Evolutionary conservation across 2,113 vertebrate species (phyloP).

Genomic region (Perognathus longimembris): DNA sequence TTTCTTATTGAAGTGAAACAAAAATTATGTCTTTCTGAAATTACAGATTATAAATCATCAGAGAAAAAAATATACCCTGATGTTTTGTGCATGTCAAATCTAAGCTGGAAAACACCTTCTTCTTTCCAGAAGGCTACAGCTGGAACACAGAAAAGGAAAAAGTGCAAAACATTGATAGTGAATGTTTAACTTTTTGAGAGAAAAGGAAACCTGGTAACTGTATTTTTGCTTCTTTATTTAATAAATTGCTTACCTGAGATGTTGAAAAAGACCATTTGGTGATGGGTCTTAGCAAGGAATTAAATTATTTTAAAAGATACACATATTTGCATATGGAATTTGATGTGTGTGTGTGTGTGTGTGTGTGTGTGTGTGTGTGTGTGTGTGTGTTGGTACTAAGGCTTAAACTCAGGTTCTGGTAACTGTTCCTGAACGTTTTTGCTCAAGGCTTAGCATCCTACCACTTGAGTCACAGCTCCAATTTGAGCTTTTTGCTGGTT

Average conservation of each 20-base stretch:
- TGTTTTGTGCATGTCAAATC: constrained; percentile 36
- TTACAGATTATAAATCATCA: constrained; percentile 46
- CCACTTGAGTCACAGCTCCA: too few relatives aligned
- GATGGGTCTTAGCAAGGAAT: constrained; percentile 31
- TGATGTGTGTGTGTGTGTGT: too few relatives aligned
- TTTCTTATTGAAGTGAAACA: constrained; percentile 64
- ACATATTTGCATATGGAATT: background rate
- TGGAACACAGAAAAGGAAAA: constrained; percentile 17
- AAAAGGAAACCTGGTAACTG: constrained; percentile 5
- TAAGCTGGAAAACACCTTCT: constrained; percentile 15
- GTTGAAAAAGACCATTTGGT: background rate
- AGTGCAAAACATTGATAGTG: background rate
- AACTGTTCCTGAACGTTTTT: too few relatives aligned
- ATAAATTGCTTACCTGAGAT: background rate
- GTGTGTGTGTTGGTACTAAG: too few relatives aligned
- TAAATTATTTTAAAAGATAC: constrained; percentile 29
- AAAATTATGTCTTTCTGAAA: constrained; percentile 54
- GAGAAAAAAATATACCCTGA: background rate
- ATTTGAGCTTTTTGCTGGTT: too few relatives aligned
- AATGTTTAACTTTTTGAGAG: constrained; percentile 31
- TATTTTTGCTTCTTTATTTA: constrained; percentile 28
- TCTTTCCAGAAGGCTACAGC: background rate
- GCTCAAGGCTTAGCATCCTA: too few relatives aligned
- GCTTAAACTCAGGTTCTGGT: too few relatives aligned
- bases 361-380: too few relatives aligned